Base-by-base conservation (phyloP, 2,888 invertebrate species). In the Lochmaea capreae region DNA sequence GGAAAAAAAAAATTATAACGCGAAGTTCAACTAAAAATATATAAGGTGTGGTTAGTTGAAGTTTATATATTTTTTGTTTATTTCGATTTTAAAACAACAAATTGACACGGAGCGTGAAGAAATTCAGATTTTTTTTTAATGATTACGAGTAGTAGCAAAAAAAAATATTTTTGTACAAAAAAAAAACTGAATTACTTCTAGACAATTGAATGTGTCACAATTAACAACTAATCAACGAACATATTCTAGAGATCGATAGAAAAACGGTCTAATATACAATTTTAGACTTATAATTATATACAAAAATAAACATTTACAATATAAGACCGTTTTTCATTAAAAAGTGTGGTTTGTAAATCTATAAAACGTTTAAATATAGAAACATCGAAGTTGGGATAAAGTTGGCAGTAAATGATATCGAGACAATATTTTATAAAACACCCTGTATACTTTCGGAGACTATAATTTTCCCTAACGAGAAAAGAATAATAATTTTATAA, bases 261-360 rank as follows among this genome's bases (percentile, higher is more conserved):
- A 72, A 68, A 69, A 73, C 63, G 63, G 59, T 68, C n/a, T 58
- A 65, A 76, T 67, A 67, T 46, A 39, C 52, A 22, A 63, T 63
- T 67, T 42, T 43, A 59, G 58, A 58, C 54, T 65, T 70, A 43
- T 1, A 43, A 43, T 46, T 75, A 76, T 76, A 46, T 74, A 76
- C 76, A 76, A 74, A 71, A 73, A 72, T 70, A 72, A 73, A 71
- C 52, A 72, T 67, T 72, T 67, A 43, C 43, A n/a, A 26, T 61
- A 65, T 59, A 66, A 66, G 54, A n/a, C 65, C 42, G 43, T 46
- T 57, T 67, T 72, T 49, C 58, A 33, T 3, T 3, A 33, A 33
- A 22, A 18, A 62, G 46, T 66, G 52, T 33, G 61, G 54, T 66
- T 59, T 26, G 14, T 33, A 59, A 59, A 26, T 33, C 1, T 59